Conservation (phyloP, 1,140 invertebrate species). For the Colletes latitarsis region DNA sequence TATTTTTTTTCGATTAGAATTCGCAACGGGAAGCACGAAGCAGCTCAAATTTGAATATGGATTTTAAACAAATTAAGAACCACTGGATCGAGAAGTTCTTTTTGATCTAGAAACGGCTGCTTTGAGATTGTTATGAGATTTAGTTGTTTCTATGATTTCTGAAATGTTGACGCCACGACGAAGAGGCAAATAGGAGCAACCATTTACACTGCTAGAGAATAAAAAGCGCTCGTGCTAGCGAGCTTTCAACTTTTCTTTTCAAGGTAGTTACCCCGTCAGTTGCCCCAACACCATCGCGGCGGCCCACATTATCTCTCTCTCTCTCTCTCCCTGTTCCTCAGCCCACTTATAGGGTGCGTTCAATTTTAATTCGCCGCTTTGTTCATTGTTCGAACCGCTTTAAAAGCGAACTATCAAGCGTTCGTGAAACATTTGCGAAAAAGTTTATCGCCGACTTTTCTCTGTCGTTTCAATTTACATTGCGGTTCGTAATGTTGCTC, state of each 20-base stretch:
- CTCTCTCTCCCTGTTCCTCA: not conserved
- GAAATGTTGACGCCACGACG: conserved; percentile 16
- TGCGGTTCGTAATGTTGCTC: no score
- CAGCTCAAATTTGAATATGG: no score
- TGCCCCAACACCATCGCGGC: conserved; percentile 23
- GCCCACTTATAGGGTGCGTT: conserved; percentile 29
- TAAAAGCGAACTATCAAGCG: conserved; percentile 1
- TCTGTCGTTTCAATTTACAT: no score
- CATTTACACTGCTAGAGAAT: conserved; percentile 1
- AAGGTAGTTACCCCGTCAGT: conserved; percentile 35
- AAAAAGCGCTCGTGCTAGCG: conserved; percentile 19
- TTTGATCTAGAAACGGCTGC: no score
- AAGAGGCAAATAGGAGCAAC: not conserved
- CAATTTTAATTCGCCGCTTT: conserved; percentile 41
- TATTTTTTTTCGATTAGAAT: no score
- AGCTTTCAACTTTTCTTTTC: conserved; percentile 44
- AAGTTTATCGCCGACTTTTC: not conserved
- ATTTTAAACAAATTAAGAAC: no score
- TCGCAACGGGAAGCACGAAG: no score
- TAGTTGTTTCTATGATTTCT: no score
- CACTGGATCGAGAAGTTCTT: no score
- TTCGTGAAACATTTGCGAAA: not conserved
- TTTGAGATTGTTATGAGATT: no score
- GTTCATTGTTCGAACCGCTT: conserved; percentile 32
- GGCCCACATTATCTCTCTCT: conserved; percentile 23